A percentile compares a stretch with the other conserved stretches of the same genome.
Evolutionary conservation across 2,888 invertebrate species (phyloP).

Genomic region (Lathronympha strigana): DNA sequence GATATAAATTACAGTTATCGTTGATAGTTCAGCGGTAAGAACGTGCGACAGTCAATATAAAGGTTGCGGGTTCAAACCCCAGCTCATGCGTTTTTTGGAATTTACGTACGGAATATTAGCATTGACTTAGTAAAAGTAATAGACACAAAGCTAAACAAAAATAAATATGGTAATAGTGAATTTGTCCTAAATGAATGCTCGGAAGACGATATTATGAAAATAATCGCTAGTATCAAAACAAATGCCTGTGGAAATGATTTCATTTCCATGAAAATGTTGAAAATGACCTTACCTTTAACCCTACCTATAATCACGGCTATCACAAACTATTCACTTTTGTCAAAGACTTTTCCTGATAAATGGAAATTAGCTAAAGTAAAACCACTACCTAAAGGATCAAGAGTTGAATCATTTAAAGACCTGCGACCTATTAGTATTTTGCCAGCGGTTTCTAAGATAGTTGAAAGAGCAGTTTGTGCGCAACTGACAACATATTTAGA

Average conservation of each 20-base stretch:
- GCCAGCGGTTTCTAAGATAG: not conserved
- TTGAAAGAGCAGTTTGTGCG: not conserved
- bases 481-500: slow-evolving; percentile 4
- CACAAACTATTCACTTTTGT: not conserved
- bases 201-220: not conserved
- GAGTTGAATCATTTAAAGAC: not conserved
- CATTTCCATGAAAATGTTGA: not conserved
- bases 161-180: not conserved
- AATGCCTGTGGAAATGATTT: not conserved
- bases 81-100: no score
- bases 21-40: no score
- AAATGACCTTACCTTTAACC: not conserved
- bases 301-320: not conserved
- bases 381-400: not conserved
- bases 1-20: no score
- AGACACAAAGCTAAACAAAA: no score
- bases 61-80: no score
- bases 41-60: no score
- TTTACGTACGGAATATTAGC: no score
- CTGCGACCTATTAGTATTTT: not conserved
- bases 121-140: no score
- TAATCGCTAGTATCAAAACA: not conserved
- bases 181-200: not conserved
- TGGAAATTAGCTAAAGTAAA: not conserved
- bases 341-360: not conserved